Percentiles rank a stretch among this genome's conserved stretches.
Evolutionary conservation across 2,888 invertebrate species (phyloP).

Genomic region (Oligia latruncula): DNA sequence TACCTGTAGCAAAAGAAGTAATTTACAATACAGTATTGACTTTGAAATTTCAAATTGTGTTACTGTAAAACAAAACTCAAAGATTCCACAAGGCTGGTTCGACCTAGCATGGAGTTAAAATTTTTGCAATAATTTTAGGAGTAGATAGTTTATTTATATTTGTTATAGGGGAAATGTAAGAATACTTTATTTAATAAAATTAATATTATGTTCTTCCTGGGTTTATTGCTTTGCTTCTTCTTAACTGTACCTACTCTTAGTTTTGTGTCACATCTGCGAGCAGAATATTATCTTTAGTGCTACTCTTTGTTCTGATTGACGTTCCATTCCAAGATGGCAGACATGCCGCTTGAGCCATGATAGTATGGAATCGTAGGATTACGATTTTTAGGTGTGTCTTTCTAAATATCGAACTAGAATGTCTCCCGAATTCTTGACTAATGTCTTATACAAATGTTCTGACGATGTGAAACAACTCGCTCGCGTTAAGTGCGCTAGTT

Average conservation of each 20-base stretch:
- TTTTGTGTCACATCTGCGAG: constrained; percentile 34
- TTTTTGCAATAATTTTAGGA: background rate
- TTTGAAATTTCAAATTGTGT: background rate
- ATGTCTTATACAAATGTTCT: constrained; percentile 89
- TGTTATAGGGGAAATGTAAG: background rate
- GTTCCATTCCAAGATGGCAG: constrained; percentile 94
- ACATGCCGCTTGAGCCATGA: constrained; percentile 92
- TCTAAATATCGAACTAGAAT: constrained; percentile 91
- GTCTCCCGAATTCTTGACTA: constrained; percentile 90
- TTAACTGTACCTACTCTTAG: background rate
- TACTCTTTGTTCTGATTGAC: constrained; percentile 90
- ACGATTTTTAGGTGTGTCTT: constrained; percentile 94
- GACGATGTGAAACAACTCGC: constrained; percentile 89
- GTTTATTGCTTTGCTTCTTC: background rate
- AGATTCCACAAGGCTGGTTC: background rate
- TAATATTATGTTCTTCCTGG: background rate
- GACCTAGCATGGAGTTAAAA: background rate
- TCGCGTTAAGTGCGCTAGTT: constrained; percentile 89
- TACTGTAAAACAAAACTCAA: background rate
- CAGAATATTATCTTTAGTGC: constrained; percentile 76
- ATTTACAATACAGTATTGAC: background rate
- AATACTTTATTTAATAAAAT: background rate
- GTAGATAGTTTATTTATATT: background rate
- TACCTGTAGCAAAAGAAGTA: no score
- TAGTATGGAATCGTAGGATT: constrained; percentile 92